Evolutionary conservation across 2,113 vertebrate genomes (phyloP).

Genomic region (Macrotis lagotis): DNA sequence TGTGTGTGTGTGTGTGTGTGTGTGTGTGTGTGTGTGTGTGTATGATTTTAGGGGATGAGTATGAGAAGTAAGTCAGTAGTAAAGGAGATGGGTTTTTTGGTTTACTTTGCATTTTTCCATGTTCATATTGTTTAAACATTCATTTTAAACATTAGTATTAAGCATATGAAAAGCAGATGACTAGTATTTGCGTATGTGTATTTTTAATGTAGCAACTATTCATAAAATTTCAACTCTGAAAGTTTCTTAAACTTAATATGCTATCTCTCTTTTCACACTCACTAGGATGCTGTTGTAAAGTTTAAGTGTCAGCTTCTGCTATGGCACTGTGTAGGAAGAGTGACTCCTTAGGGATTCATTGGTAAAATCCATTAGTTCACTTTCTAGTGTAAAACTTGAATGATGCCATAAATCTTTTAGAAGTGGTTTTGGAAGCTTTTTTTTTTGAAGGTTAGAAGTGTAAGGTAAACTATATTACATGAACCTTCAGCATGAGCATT

Average conservation of each 20-base stretch:
- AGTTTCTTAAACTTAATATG: constrained; percentile 66
- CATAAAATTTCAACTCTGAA: constrained; percentile 48
- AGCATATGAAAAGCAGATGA: not conserved
- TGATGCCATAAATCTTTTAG: constrained; percentile 94
- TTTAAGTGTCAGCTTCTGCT: constrained; percentile 83
- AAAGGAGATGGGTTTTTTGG: not conserved
- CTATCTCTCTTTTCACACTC: constrained; percentile 67
- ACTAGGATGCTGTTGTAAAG: constrained; percentile 49
- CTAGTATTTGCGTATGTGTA: not conserved
- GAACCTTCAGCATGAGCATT: constrained; percentile 65
- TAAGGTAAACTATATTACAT: constrained; percentile 82
- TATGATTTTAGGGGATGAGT: not conserved
- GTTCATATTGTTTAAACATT: no score
- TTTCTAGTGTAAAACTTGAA: constrained; percentile 92
- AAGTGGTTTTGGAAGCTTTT: constrained; percentile 85
- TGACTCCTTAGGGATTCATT: constrained; percentile 85
- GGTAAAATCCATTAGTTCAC: constrained; percentile 92
- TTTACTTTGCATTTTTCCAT: not conserved
- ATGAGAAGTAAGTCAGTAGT: not conserved
- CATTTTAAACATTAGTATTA: not conserved
- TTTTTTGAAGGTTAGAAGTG: constrained; percentile 84
- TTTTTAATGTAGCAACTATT: not conserved
- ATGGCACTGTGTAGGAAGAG: constrained; percentile 86
- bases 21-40: no score
- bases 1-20: no score